Evolutionary conservation across 2,113 vertebrate genomes (phyloP).

Genomic region (Phoenicopterus ruber): DNA sequence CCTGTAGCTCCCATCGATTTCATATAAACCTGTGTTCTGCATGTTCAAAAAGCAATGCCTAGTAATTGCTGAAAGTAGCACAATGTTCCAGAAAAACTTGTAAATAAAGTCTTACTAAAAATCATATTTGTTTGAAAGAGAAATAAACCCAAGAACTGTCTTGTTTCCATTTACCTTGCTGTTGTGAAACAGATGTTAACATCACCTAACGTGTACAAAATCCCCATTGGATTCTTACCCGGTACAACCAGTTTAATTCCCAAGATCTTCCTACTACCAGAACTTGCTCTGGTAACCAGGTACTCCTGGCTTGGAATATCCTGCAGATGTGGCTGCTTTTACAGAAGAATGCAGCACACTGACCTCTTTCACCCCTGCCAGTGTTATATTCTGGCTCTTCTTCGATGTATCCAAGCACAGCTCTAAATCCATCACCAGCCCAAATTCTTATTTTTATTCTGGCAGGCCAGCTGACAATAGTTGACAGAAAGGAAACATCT

Average conservation of each 20-base stretch:
- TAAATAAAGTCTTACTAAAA: background rate
- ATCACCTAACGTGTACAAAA: fast-evolving
- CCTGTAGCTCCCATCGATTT: background rate
- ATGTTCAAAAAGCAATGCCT: background rate
- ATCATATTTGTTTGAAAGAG: background rate
- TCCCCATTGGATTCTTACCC: background rate
- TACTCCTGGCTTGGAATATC: background rate
- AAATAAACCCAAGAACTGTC: background rate
- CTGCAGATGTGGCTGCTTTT: background rate
- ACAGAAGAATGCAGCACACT: background rate
- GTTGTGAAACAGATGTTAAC: background rate
- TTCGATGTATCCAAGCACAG: background rate
- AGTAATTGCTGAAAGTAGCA: background rate
- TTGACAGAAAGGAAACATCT: background rate
- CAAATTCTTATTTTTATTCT: background rate
- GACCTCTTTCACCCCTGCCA: background rate
- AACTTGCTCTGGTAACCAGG: background rate
- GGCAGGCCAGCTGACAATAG: background rate
- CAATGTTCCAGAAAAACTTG: background rate
- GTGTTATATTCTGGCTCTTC: background rate
- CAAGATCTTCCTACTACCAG: background rate
- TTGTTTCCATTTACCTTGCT: background rate
- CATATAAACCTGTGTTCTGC: background rate
- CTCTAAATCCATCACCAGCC: background rate
- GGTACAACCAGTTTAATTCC: background rate